Conservation (phyloP, 2,888 invertebrate species). For the Morpho helenor region DNA sequence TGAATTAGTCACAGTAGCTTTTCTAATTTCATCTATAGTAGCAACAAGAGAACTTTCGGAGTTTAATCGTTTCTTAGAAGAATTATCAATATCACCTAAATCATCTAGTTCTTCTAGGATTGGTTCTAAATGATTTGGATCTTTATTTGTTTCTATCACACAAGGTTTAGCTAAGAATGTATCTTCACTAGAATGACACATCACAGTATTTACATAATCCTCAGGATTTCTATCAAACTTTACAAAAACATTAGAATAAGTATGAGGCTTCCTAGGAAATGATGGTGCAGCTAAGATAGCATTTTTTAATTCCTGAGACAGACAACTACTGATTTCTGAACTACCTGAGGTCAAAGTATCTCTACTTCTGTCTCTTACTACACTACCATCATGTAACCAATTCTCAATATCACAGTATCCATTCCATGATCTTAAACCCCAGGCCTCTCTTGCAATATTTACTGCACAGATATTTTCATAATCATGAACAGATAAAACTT, state of each 20-base stretch:
- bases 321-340: constrained; percentile 75
- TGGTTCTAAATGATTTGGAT: constrained; percentile 75
- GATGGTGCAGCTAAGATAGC: constrained; percentile 66
- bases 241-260: constrained; percentile 70
- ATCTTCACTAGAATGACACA: constrained; percentile 68
- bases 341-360: constrained; percentile 79
- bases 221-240: constrained; percentile 66
- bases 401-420: constrained; percentile 83
- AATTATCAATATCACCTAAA: constrained; percentile 61
- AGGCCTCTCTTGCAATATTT: constrained; percentile 81
- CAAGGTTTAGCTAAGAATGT: constrained; percentile 79
- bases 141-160: constrained; percentile 70
- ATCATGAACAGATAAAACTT: constrained; percentile 81
- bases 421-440: constrained; percentile 82
- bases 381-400: constrained; percentile 81
- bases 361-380: constrained; percentile 77
- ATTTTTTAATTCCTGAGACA: constrained; percentile 67
- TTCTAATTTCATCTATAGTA: constrained; percentile 82
- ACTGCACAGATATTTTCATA: constrained; percentile 83
- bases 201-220: constrained; percentile 76
- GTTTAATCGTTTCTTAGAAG: constrained; percentile 62
- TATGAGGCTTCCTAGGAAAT: constrained; percentile 63
- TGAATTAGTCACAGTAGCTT: constrained; percentile 76
- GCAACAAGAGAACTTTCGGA: constrained; percentile 81
- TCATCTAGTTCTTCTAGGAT: constrained; percentile 80